Evolutionary conservation across 2,113 vertebrate genomes (phyloP), one percentile per base, ranked within the genome.

Genomic region (Neodon shergylaensis): DNA sequence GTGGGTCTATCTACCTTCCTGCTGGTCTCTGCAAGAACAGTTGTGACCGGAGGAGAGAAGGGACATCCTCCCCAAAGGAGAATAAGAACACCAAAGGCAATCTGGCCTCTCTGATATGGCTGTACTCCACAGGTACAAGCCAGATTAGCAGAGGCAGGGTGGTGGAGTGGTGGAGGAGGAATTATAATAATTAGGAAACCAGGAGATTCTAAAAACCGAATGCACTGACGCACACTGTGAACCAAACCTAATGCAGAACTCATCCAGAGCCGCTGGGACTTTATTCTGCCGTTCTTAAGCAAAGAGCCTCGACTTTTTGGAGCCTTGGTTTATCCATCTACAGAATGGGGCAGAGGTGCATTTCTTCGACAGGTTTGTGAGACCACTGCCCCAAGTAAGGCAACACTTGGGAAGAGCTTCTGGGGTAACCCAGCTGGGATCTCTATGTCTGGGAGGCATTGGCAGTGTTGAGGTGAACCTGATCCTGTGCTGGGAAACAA

Each of bases 201-300:
- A 39, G 49, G n/a, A 86, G 52, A 52, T 14, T 24, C 39, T 33
- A 61, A 21, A 4, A 2, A 19, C 28, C 21, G 44, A 22, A 17
- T 1, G 66, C 19, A 44, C 21, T 44, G 36, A 4, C 5, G 26
- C 10, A 3, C n/a, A 28, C 16, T 14, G 21, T 8, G 7, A 0
- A 3, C 16, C 3, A 26, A 65, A 54, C 63, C 36, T 28, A 36
- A 28, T 28, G 0, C 63, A 10, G 72, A 28, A 7, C 22, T 31
- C 24, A 16, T 61, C 28, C 58, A 52, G 76, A 24, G 28, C 0
- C 9, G 1, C 72, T 21, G 24, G 14, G 24, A 73, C 85, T 73
- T 72, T 73, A 8, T 52, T 31, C 28, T 4, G 61, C 33, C 6
- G 3, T 66, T n/a, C 58, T 87, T n/a, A 19, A 78, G 92, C 90